Conservation (phyloP, 2,888 invertebrate species). For the Leucophora obtusa region DNA sequence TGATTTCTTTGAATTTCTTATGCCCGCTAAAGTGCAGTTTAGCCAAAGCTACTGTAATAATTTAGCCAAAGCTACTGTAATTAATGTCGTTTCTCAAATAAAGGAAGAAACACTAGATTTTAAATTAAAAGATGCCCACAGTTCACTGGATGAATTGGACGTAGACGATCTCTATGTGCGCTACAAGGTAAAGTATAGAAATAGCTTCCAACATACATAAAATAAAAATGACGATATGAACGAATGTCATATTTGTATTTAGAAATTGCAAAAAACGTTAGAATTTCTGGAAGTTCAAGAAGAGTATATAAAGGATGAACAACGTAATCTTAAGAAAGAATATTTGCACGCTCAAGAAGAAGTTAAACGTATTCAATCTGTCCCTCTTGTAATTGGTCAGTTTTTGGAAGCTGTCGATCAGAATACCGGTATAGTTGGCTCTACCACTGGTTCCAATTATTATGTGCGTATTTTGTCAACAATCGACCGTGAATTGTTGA, state of each 20-base stretch:
- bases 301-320: constrained; percentile 99
- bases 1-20: too few relatives aligned
- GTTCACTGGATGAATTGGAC: constrained; percentile 88
- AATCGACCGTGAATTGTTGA: constrained; percentile 96
- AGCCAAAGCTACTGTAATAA: too few relatives aligned
- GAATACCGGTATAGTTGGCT: constrained; percentile 99
- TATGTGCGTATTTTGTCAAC: constrained; percentile 99
- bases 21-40: too few relatives aligned
- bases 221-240: neutral
- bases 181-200: constrained; percentile 85
- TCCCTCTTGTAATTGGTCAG: constrained; percentile 98
- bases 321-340: constrained; percentile 98
- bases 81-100: too few relatives aligned
- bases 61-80: too few relatives aligned
- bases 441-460: constrained; percentile 99
- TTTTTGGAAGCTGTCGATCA: constrained; percentile 99
- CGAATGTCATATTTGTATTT: constrained; percentile 1
- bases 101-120: constrained; percentile 85
- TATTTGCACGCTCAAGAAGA: constrained; percentile 98
- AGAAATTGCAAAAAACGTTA: constrained; percentile 97
- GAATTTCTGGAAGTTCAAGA: constrained; percentile 99
- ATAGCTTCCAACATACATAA: neutral
- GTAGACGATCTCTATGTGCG: constrained; percentile 96
- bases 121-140: constrained; percentile 85
- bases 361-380: constrained; percentile 99